Evolutionary conservation across 2,797 vertebrate species (phyloP), one percentile per base, ranked within the genome.

Genomic region (Basileuterus tristriatus): DNA sequence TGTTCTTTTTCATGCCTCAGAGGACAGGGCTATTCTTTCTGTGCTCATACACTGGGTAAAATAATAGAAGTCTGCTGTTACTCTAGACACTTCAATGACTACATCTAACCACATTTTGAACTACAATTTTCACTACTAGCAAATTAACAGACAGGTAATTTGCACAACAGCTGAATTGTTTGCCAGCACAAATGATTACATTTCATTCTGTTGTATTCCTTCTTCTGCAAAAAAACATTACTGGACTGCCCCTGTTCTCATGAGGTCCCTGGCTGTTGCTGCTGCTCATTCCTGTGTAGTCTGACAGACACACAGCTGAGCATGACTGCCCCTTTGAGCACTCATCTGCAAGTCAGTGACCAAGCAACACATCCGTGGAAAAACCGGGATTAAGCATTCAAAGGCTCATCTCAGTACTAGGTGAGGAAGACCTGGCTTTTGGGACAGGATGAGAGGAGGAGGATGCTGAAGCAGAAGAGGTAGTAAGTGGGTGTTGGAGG

Each of bases 1-100:
- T 96, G 89, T 84, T 91, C 92, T 53, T 86, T 89, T 92, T 91
- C 87, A 90, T 91, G 91, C 94, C 80, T 96, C 91, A 90, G 63
- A 93, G 80, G 59, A 29, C 59, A 13, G 49, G 69, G 27, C 55
- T 91, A 36, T 86, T 94, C 79, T 83, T 94, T 71, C 69, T 82
- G 11, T 46, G 52, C 34, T 88, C 55, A 27, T 58, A 75, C 18
- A 44, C 15, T 47, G 26, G 30, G 9, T 59, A 49, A 83, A 85
- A 85, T 77, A 72, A 68, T 39, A 71, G 7, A 78, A 59, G 41
- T 52, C 70, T 83, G 24, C n/a, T 87, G 9, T 82, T 92, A 39
- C 21, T 74, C 44, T 58, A 75, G 84, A 34, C 58, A 90, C 39
- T 75, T 93, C 60, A 70, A 11, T 65, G n/a, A 27, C 58, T 92